A percentile compares a stretch with the other conserved stretches of the same genome.
phyloP scores from a whole-genome alignment of 2,888 invertebrate genomes.

The Idaea straminata region DNA sequence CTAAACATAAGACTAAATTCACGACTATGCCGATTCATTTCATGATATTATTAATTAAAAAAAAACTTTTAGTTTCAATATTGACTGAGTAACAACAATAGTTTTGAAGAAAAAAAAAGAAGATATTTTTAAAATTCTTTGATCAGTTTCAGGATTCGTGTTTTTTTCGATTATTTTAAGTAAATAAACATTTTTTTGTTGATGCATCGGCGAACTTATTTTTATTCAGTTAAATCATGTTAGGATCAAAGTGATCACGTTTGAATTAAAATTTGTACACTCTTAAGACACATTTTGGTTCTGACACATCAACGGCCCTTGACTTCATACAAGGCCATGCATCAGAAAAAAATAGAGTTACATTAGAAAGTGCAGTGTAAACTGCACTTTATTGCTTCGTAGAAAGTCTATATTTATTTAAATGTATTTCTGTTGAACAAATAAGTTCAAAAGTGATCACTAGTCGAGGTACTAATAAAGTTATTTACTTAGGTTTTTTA shows the following conservation, averaged over 20 bases:
- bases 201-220: background rate
- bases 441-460: background rate
- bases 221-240: background rate
- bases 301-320: background rate
- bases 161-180: too few species aligned
- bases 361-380: background rate
- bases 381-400: background rate
- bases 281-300: background rate
- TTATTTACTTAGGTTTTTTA: constrained; percentile 64
- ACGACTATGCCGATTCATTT: too few species aligned
- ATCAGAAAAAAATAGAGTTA: too few species aligned
- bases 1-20: too few species aligned
- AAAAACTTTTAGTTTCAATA: too few species aligned
- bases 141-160: too few species aligned
- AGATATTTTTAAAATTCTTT: too few species aligned
- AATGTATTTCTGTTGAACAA: background rate
- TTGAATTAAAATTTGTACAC: background rate
- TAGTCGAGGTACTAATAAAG: constrained; percentile 7
- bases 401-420: background rate
- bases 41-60: too few species aligned
- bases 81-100: too few species aligned
- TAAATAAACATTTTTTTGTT: background rate
- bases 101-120: too few species aligned
- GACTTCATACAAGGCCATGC: too few species aligned
- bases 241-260: constrained; percentile 11